Base-by-base conservation (phyloP, 2,888 invertebrate species). In the Melieria crassipennis region DNA sequence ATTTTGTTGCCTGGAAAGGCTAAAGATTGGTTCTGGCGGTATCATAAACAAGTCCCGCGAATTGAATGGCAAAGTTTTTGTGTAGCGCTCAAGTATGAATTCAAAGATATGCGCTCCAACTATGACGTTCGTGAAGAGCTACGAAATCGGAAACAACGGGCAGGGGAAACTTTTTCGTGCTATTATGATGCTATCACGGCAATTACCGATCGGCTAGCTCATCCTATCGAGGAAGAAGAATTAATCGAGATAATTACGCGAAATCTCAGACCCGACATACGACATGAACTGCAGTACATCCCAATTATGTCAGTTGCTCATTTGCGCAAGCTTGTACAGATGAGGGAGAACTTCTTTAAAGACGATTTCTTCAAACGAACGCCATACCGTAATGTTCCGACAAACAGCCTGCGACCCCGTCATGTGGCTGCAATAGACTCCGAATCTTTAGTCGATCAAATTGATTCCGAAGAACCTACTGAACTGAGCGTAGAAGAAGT, bases 281-380 rank as follows among this genome's bases (percentile, higher is more conserved):
- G 72, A 9, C 74, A 74, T 11, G 72, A 74, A 16, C 13, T 74
- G 2, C 48, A 72, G 0, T 74, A 72, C n/a, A 42, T 72, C 4
- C 65, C 65, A 0, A 65, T 74, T 11, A 45, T 50, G 4, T 68
- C 70, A 3, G 60, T 74, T n/a, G 62, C 70, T 4, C 65, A 72
- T 30, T 60, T 74, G 30, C 56, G 74, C 4, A 66, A 69, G 5
- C 30, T 70, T n/a, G 72, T 72, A 45, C 64, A 69, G 52, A 73
- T 58, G 52, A 60, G 72, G n/a, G 73, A 71, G 58, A 13, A 45
- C 4, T 65, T 73, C 43, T 55, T 73, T 13, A 57, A 45, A 10
- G 69, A 69, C 16, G 72, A 72, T 10, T 48, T 55, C 5, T 60
- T 56, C 16, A 61, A 65, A 11, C 61, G 63, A 43, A 65, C 61